Base-by-base conservation (phyloP, 1,140 invertebrate genomes). In the Eupristina koningsbergeri region DNA sequence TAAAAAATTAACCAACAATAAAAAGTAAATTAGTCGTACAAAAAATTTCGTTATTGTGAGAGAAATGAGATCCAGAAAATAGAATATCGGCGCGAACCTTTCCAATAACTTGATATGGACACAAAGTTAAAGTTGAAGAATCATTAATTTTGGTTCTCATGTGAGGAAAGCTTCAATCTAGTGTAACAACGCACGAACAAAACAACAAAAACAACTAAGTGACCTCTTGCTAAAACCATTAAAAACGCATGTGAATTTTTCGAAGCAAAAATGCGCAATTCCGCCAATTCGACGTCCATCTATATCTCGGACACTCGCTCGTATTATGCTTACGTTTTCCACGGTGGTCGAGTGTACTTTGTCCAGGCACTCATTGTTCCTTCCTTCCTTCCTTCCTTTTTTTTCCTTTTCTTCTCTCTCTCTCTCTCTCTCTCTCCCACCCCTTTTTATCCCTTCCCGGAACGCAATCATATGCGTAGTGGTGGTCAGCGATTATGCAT, bases 161-260 rank as follows among this genome's bases (percentile, higher is more conserved):
- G 63, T 80, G 50, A 58, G 74, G 19, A 58, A 58, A 47, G 45
- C 79, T 81, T 22, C 77, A 63, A 41, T 80, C 79, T 58, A 31
- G 22, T 67, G 69, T 73, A 50, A 73, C 64, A 50, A 73, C 64
- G n/a, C 22, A n/a, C 7, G 22, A 19, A 36, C 29, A 26, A 31
- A 75, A 75, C n/a, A 53, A 22, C n/a, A n/a, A n/a, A n/a, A n/a
- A n/a, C n/a, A 47, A 45, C 22, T 13, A n/a, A 3, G 15, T 8
- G 64, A 67, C 64, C 64, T 67, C 34, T 67, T 67, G 64, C 64
- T 34, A 39, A 67, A 67, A 67, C 13, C 34, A 67, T 39, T 34
- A 39, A 67, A 58, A 76, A 29, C 53, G 3, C 50, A 39, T 15
- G 36, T 47, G 19, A 36, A 69, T 71, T 50, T 58, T 69, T 36